Evolutionary conservation across 2,888 invertebrate genomes (phyloP).

Genomic region (Nemotelus nigrinus): DNA sequence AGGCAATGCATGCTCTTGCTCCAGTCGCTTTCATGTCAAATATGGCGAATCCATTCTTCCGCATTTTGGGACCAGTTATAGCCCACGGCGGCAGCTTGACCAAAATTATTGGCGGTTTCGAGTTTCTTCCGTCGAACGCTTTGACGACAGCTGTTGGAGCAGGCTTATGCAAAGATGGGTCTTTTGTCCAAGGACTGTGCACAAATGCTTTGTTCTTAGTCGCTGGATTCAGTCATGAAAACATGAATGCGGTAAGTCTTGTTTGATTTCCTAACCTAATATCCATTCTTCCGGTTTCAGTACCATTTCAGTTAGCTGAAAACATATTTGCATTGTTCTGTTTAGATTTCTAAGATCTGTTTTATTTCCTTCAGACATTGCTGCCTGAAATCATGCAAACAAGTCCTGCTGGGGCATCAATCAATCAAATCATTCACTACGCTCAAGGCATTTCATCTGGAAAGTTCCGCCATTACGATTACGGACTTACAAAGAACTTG

Average conservation of each 20-base stretch:
- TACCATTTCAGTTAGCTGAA: neutral
- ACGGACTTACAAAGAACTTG: slow-evolving; percentile 65
- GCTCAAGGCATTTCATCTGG: slow-evolving; percentile 65
- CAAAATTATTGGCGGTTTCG: neutral
- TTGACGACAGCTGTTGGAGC: neutral
- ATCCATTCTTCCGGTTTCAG: too few species aligned
- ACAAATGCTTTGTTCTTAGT: neutral
- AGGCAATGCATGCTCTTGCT: slow-evolving; percentile 26
- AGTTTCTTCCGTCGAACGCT: neutral
- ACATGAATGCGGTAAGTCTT: slow-evolving; percentile 14
- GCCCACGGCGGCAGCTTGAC: neutral
- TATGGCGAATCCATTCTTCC: slow-evolving; percentile 12
- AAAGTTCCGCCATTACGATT: slow-evolving; percentile 67
- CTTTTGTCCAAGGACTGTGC: neutral
- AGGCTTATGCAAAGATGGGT: neutral
- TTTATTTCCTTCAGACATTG: slow-evolving; percentile 66
- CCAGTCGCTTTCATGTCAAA: slow-evolving; percentile 22
- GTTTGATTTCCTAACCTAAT: too few species aligned
- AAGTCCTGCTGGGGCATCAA: slow-evolving; percentile 72
- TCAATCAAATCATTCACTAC: slow-evolving; percentile 73
- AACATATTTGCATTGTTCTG: neutral
- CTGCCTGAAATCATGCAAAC: slow-evolving; percentile 70
- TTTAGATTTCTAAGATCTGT: too few species aligned
- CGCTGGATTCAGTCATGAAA: slow-evolving; percentile 15
- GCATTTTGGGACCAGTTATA: slow-evolving; percentile 6